Percentiles rank a stretch among this genome's conserved stretches.
phyloP scores from a whole-genome alignment of 2,888 invertebrate species.

The Chrysotoxum bicinctum region DNA sequence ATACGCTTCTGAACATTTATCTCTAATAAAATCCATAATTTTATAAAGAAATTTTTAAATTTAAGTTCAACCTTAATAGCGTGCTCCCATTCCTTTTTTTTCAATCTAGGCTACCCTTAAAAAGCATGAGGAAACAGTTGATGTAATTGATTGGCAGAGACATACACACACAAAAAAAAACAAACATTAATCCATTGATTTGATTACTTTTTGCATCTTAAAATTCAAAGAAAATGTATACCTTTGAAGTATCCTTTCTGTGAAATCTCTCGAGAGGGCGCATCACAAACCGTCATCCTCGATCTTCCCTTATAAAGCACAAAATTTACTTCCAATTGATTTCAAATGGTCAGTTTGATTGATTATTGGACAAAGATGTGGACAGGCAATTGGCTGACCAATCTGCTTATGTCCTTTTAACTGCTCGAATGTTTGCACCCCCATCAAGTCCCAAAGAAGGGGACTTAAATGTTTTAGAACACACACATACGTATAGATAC shows the following conservation, averaged over 20 bases:
- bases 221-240: slow-evolving; percentile 5
- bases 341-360: slow-evolving; percentile 78
- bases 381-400: slow-evolving; percentile 80
- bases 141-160: not conserved
- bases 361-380: slow-evolving; percentile 81
- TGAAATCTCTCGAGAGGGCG: not conserved
- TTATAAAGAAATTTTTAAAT: too few species aligned
- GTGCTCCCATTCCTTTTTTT: too few species aligned
- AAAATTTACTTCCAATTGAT: slow-evolving; percentile 48
- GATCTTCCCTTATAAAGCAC: not conserved
- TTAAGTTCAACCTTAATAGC: too few species aligned
- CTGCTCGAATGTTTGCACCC: slow-evolving; percentile 56
- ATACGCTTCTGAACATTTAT: too few species aligned
- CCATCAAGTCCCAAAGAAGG: slow-evolving; percentile 39
- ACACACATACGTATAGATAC: not conserved
- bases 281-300: not conserved
- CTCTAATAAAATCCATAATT: too few species aligned
- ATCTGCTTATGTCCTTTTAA: slow-evolving; percentile 81
- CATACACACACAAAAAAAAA: not conserved
- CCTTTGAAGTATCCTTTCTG: slow-evolving; percentile 11
- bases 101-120: too few species aligned
- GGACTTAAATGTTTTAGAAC: slow-evolving; percentile 11
- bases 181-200: not conserved
- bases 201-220: slow-evolving; percentile 25
- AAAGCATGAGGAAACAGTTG: too few species aligned